phyloP scores from a whole-genome alignment of 1,140 invertebrate genomes.

The Ceratosolen solmsi region DNA sequence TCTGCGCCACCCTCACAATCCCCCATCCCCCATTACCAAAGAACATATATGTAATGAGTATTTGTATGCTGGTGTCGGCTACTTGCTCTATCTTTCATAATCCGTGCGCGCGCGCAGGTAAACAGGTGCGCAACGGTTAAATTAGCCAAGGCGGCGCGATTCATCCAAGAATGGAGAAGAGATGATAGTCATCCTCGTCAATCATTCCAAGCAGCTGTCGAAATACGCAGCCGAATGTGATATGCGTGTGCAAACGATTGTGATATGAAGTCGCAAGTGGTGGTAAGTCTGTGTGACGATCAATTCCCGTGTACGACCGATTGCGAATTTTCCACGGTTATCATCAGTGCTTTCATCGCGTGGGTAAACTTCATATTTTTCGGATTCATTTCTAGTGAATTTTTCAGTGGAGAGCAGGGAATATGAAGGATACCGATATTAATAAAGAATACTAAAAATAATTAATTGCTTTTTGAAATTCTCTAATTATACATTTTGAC shows the following conservation, averaged over 20 bases:
- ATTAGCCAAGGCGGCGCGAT: neutral
- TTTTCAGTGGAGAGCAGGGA: no score
- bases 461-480: no score
- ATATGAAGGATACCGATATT: no score
- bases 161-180: neutral
- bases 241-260: neutral
- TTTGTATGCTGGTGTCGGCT: neutral
- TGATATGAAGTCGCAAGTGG: constrained; percentile 13
- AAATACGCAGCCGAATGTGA: constrained; percentile 3
- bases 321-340: neutral
- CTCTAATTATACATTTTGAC: no score
- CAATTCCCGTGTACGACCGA: neutral
- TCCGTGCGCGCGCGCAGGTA: neutral
- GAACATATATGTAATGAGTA: neutral
- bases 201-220: constrained; percentile 33
- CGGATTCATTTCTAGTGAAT: no score
- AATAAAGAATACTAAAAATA: no score
- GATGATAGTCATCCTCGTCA: constrained; percentile 2
- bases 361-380: no score
- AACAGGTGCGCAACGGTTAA: constrained; percentile 15
- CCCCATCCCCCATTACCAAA: no score
- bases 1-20: neutral
- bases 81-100: neutral
- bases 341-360: neutral
- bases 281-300: neutral